Evolutionary conservation across 2,113 vertebrate species (phyloP), one percentile per base, ranked within the genome.

Genomic region (Dasyurus viverrinus): DNA sequence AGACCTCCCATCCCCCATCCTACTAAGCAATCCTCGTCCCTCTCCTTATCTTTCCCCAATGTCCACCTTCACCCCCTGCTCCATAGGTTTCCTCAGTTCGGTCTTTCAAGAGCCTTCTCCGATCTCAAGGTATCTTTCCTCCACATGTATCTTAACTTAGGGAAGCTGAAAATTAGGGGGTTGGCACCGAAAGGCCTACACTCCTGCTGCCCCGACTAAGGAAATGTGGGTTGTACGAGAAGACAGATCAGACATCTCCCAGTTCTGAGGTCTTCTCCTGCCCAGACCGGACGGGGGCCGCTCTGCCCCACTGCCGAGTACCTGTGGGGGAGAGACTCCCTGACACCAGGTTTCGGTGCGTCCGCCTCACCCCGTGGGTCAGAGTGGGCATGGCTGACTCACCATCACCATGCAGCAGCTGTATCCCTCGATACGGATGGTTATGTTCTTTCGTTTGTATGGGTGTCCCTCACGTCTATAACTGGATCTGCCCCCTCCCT

Each of bases 61-160:
- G 89, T 91, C 93, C 93, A 8, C 16, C 94, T 92, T 92, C 76
- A 52, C 54, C 53, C 53, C 76, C 26, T 54, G 10, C 19, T 30
- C 89, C 25, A 36, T 5, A 42, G 53, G 92, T 89, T 94, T 92
- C 52, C 60, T 55, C 50, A 57, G 55, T 10, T 68, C 76, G 89
- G 95, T 95, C 89, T 94, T 91, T 97, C 97, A 90, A 95, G 92
- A 95, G 95, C 93, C 68, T 48, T 55, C 53, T 94, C 57, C 46
- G 50, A 52, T 92, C 54, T 93, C 19, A 50, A n/a, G 90, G 54
- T 76, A 36, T 84, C 95, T 68, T 53, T 55, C 90, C 90, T 89
- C 47, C 89, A 48, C 76, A 91, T 27, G 68, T 23, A 57, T 23
- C n/a, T 30, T 8, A 52, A 46, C 92, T 42, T 26, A 0, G 27